Base-by-base conservation (phyloP, 2,888 invertebrate genomes). In the Troilus luridus region DNA sequence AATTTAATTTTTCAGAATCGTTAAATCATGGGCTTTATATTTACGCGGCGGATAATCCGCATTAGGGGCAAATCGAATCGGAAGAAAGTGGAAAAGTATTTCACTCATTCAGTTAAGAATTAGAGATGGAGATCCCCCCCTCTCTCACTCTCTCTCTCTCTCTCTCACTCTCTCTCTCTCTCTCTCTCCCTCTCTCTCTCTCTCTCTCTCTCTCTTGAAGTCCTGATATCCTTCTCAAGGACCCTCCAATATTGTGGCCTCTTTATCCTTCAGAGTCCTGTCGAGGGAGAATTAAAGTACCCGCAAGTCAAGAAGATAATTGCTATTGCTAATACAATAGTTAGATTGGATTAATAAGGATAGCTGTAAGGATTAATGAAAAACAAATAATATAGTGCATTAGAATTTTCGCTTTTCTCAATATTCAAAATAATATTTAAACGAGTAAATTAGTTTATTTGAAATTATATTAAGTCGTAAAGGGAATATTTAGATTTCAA, bases 1-100 rank as follows among this genome's bases (percentile, higher is more conserved):
- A 77, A 41, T 77, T 77, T 41, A 77, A 41, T 77, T 77, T 77
- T 77, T 41, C 27, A 41, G 72, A 41, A 41, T 8, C 27, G 17
- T 41, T 77, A 77, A 77, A 77, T 77, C 72, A 77, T 8, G 27
- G 41, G 17, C 27, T 77, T 77, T 77, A 77, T 77, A 77, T 77
- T 41, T 77, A 77, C 41, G 41, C 72, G 27, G 5, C 41, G 72
- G 72, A 77, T 77, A 77, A 77, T 77, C 72, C 72, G 27, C 41
- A 77, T 77, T 77, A 77, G 41, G 41, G 41, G 7, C 27, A 77
- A 77, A 77, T 77, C 27, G 72, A 77, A 77, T 41, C 27, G 8
- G 17, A 17, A 77, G 72, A 41, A 77, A 77, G 72, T 41, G 72
- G 72, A 41, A 19, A 77, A 77, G 72, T 41, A 77, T 77, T 77